Percentiles rank a stretch among this genome's conserved stretches.
Conservation (phyloP, 2,888 invertebrate species). For the Himalopsyche anomala region DNA sequence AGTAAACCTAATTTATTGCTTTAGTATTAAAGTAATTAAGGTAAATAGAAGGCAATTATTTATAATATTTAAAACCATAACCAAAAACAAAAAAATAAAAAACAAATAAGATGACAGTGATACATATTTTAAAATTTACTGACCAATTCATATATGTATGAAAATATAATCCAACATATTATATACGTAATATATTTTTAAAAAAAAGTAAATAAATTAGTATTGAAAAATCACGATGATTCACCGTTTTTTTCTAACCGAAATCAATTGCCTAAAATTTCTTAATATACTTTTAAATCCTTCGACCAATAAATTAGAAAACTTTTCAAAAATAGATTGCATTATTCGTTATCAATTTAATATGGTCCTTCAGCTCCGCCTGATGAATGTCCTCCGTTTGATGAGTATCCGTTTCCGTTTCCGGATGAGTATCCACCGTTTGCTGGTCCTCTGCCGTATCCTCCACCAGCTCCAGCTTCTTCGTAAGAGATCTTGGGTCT, state of each 20-base stretch:
- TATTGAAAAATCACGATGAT: constrained; percentile 32
- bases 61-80: too few species aligned
- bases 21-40: too few species aligned
- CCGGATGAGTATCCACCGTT: constrained; percentile 61
- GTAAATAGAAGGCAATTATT: too few species aligned
- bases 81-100: background rate
- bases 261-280: background rate
- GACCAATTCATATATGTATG: background rate
- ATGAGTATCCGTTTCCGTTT: constrained; percentile 50
- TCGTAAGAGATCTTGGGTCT: constrained; percentile 82
- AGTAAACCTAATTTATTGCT: too few species aligned
- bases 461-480: constrained; percentile 73
- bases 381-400: constrained; percentile 13
- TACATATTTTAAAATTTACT: background rate
- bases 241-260: constrained; percentile 2
- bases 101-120: background rate
- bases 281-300: background rate
- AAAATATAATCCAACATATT: too few species aligned
- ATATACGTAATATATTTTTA: background rate
- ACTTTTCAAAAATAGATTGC: background rate
- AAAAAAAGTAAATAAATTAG: background rate
- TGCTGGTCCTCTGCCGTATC: constrained; percentile 64
- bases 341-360: too few species aligned
- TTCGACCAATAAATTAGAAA: background rate
- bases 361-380: constrained; percentile 46